Evolutionary conservation across 2,888 invertebrate genomes (phyloP), one percentile per base, ranked within the genome.

Genomic region (Axea sp.): DNA sequence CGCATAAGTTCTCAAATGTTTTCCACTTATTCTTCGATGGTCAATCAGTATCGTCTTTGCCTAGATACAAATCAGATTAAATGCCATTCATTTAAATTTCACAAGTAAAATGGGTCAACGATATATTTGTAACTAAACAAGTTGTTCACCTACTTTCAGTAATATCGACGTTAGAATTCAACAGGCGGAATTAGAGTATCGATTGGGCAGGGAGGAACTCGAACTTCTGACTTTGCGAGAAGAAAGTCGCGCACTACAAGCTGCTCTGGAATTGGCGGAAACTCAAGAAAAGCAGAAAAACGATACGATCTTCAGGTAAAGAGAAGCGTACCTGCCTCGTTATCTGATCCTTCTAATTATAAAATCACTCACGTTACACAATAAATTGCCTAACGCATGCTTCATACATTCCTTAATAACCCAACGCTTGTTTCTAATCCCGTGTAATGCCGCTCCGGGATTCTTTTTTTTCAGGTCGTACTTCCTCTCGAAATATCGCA

Each of bases 121-220:
- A n/a, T n/a, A n/a, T n/a, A n/a, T n/a, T n/a, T n/a, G n/a, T n/a
- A n/a, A n/a, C n/a, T n/a, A n/a, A n/a, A n/a, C n/a, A n/a, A n/a
- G n/a, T n/a, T n/a, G n/a, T n/a, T n/a, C n/a, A n/a, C n/a, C n/a
- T n/a, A n/a, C n/a, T 43, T 57, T 24, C 43, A 59, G 28, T 6
- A 28, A 28, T 28, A 28, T 28, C 8, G 28, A 28, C 39, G 5
- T 14, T 11, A 90, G 96, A 77, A 96, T 96, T 84, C 93, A 95
- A 82, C 96, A 96, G 84, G 96, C 96, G 0, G 96, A 96, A 88
- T 88, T 96, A 79, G 96, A 96, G 85, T 96, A 96, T 87, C 93
- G 95, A 85, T 89, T 96, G 77, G 96, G 96, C 0, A 91, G 96
- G 37, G 96, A 96, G 88, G 96, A 96, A 88, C 88, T 96, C 76